phyloP scores from a whole-genome alignment of 1,140 invertebrate species.

The Atopsyche davidsoni region DNA sequence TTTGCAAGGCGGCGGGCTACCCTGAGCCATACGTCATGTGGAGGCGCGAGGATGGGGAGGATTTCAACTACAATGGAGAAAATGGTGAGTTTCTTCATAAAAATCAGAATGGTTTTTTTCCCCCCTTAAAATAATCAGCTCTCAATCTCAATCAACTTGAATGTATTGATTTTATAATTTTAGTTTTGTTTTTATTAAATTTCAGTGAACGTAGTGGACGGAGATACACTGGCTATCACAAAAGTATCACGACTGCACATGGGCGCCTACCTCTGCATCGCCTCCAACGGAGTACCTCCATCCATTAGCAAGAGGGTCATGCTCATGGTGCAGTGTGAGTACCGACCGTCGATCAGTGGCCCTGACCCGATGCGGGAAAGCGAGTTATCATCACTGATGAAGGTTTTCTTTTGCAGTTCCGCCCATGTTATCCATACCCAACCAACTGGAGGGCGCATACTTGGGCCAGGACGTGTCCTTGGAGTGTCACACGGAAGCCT shows the following conservation, averaged over 20 bases:
- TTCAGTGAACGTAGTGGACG: constrained; percentile 74
- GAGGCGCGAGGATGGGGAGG: constrained; percentile 80
- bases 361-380: too few relatives aligned
- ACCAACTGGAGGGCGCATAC: constrained; percentile 52
- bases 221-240: constrained; percentile 70
- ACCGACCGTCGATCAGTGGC: constrained; percentile 23
- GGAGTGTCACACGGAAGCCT: constrained; percentile 52
- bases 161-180: too few relatives aligned
- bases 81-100: constrained; percentile 50
- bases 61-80: constrained; percentile 79
- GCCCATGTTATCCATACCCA: constrained; percentile 52
- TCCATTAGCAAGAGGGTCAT: constrained; percentile 71
- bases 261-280: constrained; percentile 74
- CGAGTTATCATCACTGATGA: background rate
- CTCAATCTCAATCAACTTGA: background rate
- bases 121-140: background rate
- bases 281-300: constrained; percentile 73
- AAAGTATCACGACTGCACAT: constrained; percentile 84
- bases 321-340: constrained; percentile 72
- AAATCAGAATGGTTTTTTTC: background rate
- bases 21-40: constrained; percentile 88
- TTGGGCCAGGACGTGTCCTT: constrained; percentile 51
- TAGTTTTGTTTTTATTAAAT: constrained; percentile 30
- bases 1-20: constrained; percentile 82
- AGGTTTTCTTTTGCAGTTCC: constrained; percentile 41